phyloP scores from a whole-genome alignment of 2,797 vertebrate species.

The Furcifer pardalis region DNA sequence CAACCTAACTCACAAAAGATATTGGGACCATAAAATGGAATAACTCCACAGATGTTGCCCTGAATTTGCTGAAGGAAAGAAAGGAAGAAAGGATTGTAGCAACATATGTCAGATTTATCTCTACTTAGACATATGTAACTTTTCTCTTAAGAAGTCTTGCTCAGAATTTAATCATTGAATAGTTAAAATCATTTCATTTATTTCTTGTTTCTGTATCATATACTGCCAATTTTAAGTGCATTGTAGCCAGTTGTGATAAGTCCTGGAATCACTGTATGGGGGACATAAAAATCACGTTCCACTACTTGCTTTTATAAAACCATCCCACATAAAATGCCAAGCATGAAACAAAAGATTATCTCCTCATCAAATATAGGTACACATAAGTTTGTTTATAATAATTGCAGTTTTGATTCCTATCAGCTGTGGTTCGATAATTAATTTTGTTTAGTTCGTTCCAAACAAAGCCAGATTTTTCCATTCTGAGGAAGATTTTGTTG shows the following conservation, averaged over 20 bases:
- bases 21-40: neutral
- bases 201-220: neutral
- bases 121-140: neutral
- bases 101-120: neutral
- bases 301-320: slow-evolving; percentile 24
- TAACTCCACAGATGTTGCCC: neutral
- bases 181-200: neutral
- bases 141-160: neutral
- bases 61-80: neutral
- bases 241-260: neutral
- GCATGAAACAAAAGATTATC: slow-evolving; percentile 32
- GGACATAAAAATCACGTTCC: neutral
- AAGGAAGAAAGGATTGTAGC: neutral
- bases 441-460: slow-evolving; percentile 38
- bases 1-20: neutral
- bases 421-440: slow-evolving; percentile 3
- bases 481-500: neutral
- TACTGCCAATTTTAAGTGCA: slow-evolving; percentile 5
- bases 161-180: neutral
- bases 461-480: slow-evolving; percentile 3
- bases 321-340: slow-evolving; percentile 39
- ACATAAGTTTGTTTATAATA: slow-evolving; percentile 47
- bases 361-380: slow-evolving; percentile 33
- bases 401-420: slow-evolving; percentile 45
- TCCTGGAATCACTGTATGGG: neutral